phyloP scores from a whole-genome alignment of 2,113 vertebrate species.

The Gobius niger region DNA sequence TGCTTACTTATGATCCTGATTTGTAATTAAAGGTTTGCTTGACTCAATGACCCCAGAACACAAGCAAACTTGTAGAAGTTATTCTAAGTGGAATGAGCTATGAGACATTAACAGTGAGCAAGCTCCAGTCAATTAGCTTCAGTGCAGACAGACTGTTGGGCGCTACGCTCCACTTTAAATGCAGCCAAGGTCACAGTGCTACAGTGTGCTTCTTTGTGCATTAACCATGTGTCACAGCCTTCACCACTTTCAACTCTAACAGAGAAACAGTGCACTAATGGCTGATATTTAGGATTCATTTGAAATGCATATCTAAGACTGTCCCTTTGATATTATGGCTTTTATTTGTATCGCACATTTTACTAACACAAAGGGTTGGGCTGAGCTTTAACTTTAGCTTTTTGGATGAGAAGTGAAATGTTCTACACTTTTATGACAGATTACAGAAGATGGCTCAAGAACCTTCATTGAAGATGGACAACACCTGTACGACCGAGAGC shows the following conservation, averaged over 20 bases:
- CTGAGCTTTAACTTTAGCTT: too few species aligned
- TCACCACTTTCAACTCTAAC: neutral
- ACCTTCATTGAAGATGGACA: too few species aligned
- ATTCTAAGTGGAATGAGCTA: slow-evolving; percentile 71
- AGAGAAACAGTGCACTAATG: neutral
- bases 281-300: neutral
- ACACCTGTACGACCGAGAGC: too few species aligned
- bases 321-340: neutral
- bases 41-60: slow-evolving; percentile 70
- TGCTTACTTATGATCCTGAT: slow-evolving; percentile 59
- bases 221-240: slow-evolving; percentile 2
- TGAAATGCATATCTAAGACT: neutral
- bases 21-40: slow-evolving; percentile 70
- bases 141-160: slow-evolving; percentile 66
- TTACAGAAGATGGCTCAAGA: too few species aligned
- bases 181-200: slow-evolving; percentile 55
- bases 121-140: slow-evolving; percentile 66
- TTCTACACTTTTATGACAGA: too few species aligned
- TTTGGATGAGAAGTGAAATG: too few species aligned
- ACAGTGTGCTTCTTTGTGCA: neutral
- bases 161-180: slow-evolving; percentile 53
- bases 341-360: too few species aligned
- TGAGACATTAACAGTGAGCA: slow-evolving; percentile 66
- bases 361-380: too few species aligned
- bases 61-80: slow-evolving; percentile 71